Evolutionary conservation across 1,140 invertebrate genomes (phyloP).

Genomic region (Neodiprion virginianus): DNA sequence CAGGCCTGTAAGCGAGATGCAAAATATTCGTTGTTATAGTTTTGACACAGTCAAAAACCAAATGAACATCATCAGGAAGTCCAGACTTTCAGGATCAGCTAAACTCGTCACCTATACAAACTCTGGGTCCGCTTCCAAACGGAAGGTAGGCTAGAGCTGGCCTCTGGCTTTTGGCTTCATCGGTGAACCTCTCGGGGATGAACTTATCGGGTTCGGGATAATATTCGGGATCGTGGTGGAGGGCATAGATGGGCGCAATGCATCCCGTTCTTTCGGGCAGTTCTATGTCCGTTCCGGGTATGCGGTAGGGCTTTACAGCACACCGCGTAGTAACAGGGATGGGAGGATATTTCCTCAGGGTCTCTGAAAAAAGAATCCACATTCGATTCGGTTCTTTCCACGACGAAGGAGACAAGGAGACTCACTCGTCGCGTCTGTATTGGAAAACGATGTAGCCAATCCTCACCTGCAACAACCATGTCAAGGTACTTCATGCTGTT

Average conservation of each 20-base stretch:
- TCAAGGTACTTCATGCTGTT: constrained; percentile 49
- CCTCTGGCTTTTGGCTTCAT: constrained; percentile 32
- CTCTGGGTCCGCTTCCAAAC: constrained; percentile 58
- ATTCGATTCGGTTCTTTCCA: constrained; percentile 33
- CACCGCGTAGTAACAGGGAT: constrained; percentile 60
- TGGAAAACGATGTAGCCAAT: not conserved
- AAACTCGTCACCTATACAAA: constrained; percentile 51
- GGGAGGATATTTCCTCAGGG: constrained; percentile 62
- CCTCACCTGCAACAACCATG: constrained; percentile 22
- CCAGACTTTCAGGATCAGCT: no score
- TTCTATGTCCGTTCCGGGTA: constrained; percentile 57
- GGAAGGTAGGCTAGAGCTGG: constrained; percentile 44
- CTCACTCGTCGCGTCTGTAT: not conserved
- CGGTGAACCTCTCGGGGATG: constrained; percentile 43
- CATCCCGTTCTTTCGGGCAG: constrained; percentile 61
- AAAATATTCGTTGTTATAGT: not conserved
- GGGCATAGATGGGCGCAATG: constrained; percentile 49
- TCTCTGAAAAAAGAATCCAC: constrained; percentile 48
- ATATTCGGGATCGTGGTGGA: constrained; percentile 45
- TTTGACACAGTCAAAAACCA: not conserved
- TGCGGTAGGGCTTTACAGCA: constrained; percentile 60
- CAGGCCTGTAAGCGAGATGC: not conserved
- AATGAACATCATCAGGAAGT: not conserved
- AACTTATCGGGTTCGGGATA: constrained; percentile 47
- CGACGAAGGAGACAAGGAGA: constrained; percentile 21